Base-by-base conservation (phyloP, 2,113 vertebrate genomes). In the Entelurus aequoreus region DNA sequence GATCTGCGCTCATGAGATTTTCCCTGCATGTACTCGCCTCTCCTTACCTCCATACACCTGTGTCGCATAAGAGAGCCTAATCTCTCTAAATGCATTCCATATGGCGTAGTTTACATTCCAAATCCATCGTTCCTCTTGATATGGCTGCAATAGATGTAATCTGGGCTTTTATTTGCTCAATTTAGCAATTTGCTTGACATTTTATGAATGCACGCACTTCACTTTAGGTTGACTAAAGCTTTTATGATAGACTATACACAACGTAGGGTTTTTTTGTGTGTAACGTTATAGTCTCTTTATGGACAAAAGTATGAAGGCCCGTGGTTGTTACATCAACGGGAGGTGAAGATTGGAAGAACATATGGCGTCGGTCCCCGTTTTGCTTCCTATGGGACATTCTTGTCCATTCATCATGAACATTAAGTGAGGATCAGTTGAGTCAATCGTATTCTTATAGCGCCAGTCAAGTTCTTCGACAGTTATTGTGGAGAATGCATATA, bases 61-160 rank as follows among this genome's bases (percentile, higher is more conserved):
- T 63, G 19, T 47, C 62, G 52, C 57, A 62, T 44, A 62, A 56
- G 35, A 66, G 62, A 77, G 63, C 14, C 8, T 76, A 78, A 79
- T 72, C 65, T 73, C 60, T 47, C 48, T 49, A 72, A 85, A 75
- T 61, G 78, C 48, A 66, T 65, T 63, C 83, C 83, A 86, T 76
- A 85, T 85, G 85, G 49, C 62, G 53, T 38, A 79, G 71, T 82
- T 84, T 84, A 72, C 63, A 70, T 65, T 72, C 58, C 62, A 77
- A 74, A 84, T 79, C 74, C 75, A 78, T 80, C 76, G 76, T 51
- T 58, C 73, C 13, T 77, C 76, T 74, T 72, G 58, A 82, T 79
- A 77, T 61, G 62, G 66, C 81, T 74, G 69, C 67, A 76, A 77
- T 47, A 68, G 53, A 72, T 51, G 66, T 42, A 68, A 72, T 84